Percentiles rank a stretch among this genome's conserved stretches.
Conservation (phyloP, 2,113 vertebrate species). For the Sander lucioperca region DNA sequence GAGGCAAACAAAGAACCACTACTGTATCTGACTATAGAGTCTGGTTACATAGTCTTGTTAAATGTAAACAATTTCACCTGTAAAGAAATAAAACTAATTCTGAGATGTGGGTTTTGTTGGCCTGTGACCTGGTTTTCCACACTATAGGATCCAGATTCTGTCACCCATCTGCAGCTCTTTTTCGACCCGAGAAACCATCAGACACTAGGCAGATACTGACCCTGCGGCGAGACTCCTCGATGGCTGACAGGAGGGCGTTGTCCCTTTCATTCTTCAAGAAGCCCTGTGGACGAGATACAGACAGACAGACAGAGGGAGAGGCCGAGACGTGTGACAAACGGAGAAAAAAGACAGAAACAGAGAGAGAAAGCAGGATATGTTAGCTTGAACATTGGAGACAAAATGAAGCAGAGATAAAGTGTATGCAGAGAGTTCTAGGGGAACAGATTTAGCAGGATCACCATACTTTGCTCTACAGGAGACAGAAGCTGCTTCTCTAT, state of each 20-base stretch:
- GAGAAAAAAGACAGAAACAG: not conserved
- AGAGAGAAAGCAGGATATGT: conserved; percentile 37
- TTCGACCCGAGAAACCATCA: conserved; percentile 6
- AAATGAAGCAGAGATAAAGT: conserved; percentile 19
- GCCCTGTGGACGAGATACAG: conserved; percentile 83
- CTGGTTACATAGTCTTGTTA: not conserved
- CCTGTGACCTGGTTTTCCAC: not conserved
- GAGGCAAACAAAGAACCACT: not conserved
- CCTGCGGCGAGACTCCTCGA: conserved; percentile 96
- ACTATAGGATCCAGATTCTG: conserved; percentile 6
- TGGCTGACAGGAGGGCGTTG: conserved; percentile 95
- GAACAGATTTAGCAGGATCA: conserved; percentile 42
- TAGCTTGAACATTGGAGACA: not conserved
- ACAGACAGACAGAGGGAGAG: conserved; percentile 16
- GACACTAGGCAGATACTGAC: conserved; percentile 83
- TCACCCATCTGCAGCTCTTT: not conserved
- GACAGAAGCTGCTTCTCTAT: conserved; percentile 15
- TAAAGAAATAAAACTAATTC: not conserved
- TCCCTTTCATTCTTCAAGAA: conserved; percentile 99
- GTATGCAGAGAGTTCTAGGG: conserved; percentile 16
- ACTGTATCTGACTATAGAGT: not conserved
- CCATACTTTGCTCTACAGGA: conserved; percentile 37
- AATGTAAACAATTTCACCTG: not conserved
- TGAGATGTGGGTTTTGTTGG: not conserved
- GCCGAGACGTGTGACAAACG: not conserved